A percentile compares a stretch with the other conserved stretches of the same genome.
phyloP scores from a whole-genome alignment of 2,797 vertebrate species.

The Malacoraja senta region DNA sequence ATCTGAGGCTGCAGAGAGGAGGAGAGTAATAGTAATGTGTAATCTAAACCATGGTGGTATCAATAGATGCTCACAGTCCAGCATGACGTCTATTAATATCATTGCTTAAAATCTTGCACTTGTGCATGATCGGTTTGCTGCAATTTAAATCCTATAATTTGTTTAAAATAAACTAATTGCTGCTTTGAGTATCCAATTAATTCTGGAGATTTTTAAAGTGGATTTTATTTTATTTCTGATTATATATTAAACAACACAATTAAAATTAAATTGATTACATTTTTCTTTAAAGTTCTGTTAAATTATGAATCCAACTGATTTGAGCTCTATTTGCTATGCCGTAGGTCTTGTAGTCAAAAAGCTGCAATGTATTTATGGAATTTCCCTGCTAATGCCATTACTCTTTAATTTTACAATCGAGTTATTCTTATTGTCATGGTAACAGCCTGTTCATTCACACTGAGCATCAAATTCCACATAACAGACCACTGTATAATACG shows the following conservation, averaged over 20 bases:
- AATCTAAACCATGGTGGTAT: neutral
- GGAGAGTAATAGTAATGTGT: neutral
- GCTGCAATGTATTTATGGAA: conserved; percentile 19
- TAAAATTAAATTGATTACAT: conserved; percentile 5
- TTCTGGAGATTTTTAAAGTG: neutral
- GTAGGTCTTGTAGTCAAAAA: neutral
- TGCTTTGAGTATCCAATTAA: neutral
- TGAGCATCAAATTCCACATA: neutral
- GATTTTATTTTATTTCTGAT: neutral
- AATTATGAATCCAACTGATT: neutral
- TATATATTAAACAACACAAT: neutral
- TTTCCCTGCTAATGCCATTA: conserved; percentile 2
- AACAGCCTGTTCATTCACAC: conserved; percentile 39
- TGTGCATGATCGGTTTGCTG: neutral
- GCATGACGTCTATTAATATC: neutral
- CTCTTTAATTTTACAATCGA: conserved; percentile 40
- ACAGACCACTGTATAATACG: neutral
- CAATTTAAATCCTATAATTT: neutral
- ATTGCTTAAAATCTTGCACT: neutral
- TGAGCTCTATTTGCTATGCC: neutral
- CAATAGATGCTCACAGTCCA: neutral
- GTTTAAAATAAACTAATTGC: neutral
- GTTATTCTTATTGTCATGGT: conserved; percentile 22
- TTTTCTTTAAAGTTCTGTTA: conserved; percentile 3
- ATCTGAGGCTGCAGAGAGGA: neutral